A percentile compares a stretch with the other conserved stretches of the same genome.
Evolutionary conservation across 2,888 invertebrate species (phyloP).

Genomic region (Drosophila kuntzei): DNA sequence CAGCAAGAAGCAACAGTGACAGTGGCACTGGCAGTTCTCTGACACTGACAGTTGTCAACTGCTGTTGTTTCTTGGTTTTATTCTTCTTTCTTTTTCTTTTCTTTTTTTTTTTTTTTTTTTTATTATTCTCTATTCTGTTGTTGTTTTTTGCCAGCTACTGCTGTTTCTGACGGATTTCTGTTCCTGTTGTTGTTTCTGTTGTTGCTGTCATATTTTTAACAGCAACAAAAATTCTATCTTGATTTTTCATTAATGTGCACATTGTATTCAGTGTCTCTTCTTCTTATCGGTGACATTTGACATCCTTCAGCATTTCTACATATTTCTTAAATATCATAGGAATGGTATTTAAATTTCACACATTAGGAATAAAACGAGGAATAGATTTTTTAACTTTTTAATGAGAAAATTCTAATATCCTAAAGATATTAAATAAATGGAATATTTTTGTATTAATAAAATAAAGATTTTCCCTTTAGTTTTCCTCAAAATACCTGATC

Average conservation of each 20-base stretch:
- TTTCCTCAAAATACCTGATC: too few relatives aligned
- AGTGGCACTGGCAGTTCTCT: slow-evolving; percentile 73
- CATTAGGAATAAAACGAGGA: not conserved
- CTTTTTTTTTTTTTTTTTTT: slow-evolving; percentile 25
- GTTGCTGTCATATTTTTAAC: slow-evolving; percentile 54
- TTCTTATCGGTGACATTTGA: slow-evolving; percentile 46
- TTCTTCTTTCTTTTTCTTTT: slow-evolving; percentile 45
- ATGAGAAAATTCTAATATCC: too few relatives aligned
- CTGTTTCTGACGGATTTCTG: slow-evolving; percentile 47
- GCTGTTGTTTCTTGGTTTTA: slow-evolving; percentile 76
- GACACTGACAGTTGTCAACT: slow-evolving; percentile 84
- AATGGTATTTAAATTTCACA: slow-evolving; percentile 7
- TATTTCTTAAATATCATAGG: slow-evolving; percentile 27
- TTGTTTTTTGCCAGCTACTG: slow-evolving; percentile 25
- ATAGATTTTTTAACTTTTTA: not conserved
- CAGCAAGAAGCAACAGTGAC: slow-evolving; percentile 80
- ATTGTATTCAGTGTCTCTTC: slow-evolving; percentile 41
- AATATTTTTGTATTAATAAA: too few relatives aligned
- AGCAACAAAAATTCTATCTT: slow-evolving; percentile 45
- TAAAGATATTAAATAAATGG: too few relatives aligned
- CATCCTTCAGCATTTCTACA: slow-evolving; percentile 32
- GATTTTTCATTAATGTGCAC: slow-evolving; percentile 66
- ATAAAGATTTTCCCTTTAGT: too few relatives aligned
- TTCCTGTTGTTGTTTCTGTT: slow-evolving; percentile 32
- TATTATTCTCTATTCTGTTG: slow-evolving; percentile 25